Conservation (phyloP, 30 jellyfish, hydroid and myxozoan genomes). For the Cassiopea xamachana region DNA sequence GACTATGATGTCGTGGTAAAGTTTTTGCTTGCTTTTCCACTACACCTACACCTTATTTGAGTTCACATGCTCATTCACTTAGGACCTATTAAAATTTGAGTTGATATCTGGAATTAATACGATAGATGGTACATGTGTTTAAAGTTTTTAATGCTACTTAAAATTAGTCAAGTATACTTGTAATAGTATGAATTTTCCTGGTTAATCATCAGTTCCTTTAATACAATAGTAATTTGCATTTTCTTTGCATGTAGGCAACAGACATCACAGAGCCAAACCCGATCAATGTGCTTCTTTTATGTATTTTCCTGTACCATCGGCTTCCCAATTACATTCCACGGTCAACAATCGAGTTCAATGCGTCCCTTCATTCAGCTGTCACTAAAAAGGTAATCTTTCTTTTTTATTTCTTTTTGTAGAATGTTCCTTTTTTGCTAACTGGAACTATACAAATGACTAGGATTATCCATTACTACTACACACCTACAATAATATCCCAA, state of each 20-base stretch:
- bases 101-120: too few species aligned
- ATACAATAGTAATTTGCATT: background rate
- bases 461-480: too few species aligned
- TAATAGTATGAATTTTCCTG: too few species aligned
- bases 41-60: background rate
- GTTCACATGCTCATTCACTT: background rate
- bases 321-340: slow-evolving; percentile 90
- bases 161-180: too few species aligned
- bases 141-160: too few species aligned
- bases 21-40: too few species aligned
- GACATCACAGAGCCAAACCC: slow-evolving; percentile 95
- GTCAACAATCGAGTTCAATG: slow-evolving; percentile 67
- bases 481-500: too few species aligned
- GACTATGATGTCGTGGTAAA: slow-evolving; percentile 91
- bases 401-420: background rate
- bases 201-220: too few species aligned
- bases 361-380: slow-evolving; percentile 79
- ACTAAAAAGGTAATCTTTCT: slow-evolving; percentile 74
- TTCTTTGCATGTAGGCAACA: slow-evolving; percentile 77
- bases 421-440: too few species aligned
- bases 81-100: too few species aligned
- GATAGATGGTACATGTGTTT: too few species aligned
- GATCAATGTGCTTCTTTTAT: slow-evolving; percentile 75
- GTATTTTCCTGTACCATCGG: slow-evolving; percentile 82
- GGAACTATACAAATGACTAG: too few species aligned